Percentiles rank a stretch among this genome's conserved stretches.
Evolutionary conservation across 1,140 invertebrate species (phyloP).

Genomic region (Alviniconcha marisindica): DNA sequence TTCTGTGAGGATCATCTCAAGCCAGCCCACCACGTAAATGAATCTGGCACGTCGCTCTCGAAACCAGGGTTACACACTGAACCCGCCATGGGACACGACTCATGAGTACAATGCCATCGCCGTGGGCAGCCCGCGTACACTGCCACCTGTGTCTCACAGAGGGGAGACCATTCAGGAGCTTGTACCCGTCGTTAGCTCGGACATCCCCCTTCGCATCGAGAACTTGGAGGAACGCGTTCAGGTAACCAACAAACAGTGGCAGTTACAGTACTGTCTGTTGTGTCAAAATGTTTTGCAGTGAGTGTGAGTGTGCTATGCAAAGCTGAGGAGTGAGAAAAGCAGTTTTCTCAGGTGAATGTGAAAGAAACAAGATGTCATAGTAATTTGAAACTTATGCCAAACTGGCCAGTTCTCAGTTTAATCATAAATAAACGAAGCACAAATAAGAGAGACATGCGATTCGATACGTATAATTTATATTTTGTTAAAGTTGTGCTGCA

Average conservation of each 20-base stretch:
- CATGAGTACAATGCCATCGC: conserved; percentile 62
- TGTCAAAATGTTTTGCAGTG: background rate
- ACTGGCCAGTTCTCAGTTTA: too few relatives aligned
- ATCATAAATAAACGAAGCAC: too few relatives aligned
- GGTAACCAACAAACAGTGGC: background rate
- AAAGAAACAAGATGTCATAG: too few relatives aligned
- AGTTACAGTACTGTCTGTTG: background rate
- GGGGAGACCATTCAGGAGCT: conserved; percentile 41
- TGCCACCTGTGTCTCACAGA: conserved; percentile 28
- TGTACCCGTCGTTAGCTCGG: conserved; percentile 46
- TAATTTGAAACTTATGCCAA: too few relatives aligned
- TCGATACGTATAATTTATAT: too few relatives aligned
- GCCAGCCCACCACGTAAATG: conserved; percentile 24
- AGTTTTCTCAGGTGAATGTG: too few relatives aligned
- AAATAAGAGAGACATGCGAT: too few relatives aligned
- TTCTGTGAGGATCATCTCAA: too few relatives aligned
- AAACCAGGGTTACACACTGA: conserved; percentile 31
- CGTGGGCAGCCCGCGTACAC: conserved; percentile 46
- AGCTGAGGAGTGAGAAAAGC: too few relatives aligned
- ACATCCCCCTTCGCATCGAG: conserved; percentile 53
- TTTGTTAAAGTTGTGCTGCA: too few relatives aligned
- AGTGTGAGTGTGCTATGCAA: background rate
- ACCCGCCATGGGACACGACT: conserved; percentile 50
- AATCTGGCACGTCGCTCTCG: conserved; percentile 35
- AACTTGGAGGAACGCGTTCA: conserved; percentile 35